Evolutionary conservation across 2,888 invertebrate genomes (phyloP), one percentile per base, ranked within the genome.

Genomic region (Belgica antarctica): DNA sequence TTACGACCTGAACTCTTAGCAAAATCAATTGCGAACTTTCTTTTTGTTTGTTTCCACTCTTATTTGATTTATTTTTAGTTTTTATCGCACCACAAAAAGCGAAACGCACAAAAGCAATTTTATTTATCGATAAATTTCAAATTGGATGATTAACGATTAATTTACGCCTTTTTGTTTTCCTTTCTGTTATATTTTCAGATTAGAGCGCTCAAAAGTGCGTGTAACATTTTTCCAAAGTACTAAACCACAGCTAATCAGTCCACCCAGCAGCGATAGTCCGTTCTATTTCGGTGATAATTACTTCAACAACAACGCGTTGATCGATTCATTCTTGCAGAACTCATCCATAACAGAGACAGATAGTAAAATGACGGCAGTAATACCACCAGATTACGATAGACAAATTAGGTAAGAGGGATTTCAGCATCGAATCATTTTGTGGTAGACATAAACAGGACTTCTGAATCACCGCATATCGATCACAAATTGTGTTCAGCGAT

Each of bases 181-280:
- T 70, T 27, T 59, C 62, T 71, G 71, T 74, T 72, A 70, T 73
- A 72, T 73, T 75, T 85, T 59, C 84, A 89, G 89, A 81, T 86
- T 87, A 80, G 89, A 89, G 82, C 85, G 89, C 77, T 87, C 88
- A 75, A 89, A 88, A 81, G 90, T 91, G 72, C 87, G 90, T 75
- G 91, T 91, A 77, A 88, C 89, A 74, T 90, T 91, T 82, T 91
- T 88, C 82, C 90, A 90, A 82, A 89, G 89, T 79, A 89, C 85
- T 78, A 86, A 88, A 80, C 90, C 90, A 73, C 87, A 89, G 83
- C 85, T 84, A 80, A 81, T 87, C 76, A 83, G 82, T 77, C 78
- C 87, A 83, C 79, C 86, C 87, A 75, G 84, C 84, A 34, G 83
- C 52, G 62, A 62, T 22, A 52, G 12, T 34, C 52, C 28, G 8